Base-by-base conservation (phyloP, 1,140 invertebrate species). In the Rhagoletis pomonella region DNA sequence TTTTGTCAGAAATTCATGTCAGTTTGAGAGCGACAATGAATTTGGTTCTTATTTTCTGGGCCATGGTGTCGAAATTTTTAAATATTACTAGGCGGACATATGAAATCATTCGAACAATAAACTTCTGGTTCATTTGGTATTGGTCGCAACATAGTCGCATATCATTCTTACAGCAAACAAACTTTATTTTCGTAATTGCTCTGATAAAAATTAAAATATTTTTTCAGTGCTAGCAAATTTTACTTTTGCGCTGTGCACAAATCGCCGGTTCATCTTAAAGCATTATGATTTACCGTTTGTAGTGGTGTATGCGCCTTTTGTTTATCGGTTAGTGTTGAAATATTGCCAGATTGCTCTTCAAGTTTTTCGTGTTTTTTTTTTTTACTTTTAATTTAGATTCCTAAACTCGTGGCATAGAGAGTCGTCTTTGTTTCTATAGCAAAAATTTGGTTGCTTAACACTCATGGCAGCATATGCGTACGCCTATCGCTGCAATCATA, bases 321-420 rank as follows among this genome's bases (percentile, higher is more conserved):
- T 44, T 10, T 73, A 42, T 10, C 69, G 4, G 5, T 6, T 17
- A 9, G 14, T 47, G 44, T n/a, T 73, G 69, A 73, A 73, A 47
- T 19, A 73, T 17, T 73, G 69, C 69, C 69, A 73, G 69, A 73
- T 73, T 73, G 69, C 69, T 47, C 1, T 42, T 47, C 69, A 44
- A 42, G 17, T 14, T 1, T 47, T 7, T 73, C 12, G 47, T 73
- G 44, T 12, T 47, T 47, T 44, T 67, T 29, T 14, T 3, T 67
- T 67, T 67, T 67, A 0, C 10, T 10, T 10, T 19, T 19, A 5
- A 19, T 7, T 64, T 64, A 6, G n/a, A 7, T 29, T 64, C 29
- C 29, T 29, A 29, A 29, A 29, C 29, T 29, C 29, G 29, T 29
- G 29, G 29, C 29, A 29, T 29, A 29, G 29, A 29, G 29, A 29